Evolutionary conservation across 2,113 vertebrate genomes (phyloP), one percentile per base, ranked within the genome.

Genomic region (Sisor rabdophorus): DNA sequence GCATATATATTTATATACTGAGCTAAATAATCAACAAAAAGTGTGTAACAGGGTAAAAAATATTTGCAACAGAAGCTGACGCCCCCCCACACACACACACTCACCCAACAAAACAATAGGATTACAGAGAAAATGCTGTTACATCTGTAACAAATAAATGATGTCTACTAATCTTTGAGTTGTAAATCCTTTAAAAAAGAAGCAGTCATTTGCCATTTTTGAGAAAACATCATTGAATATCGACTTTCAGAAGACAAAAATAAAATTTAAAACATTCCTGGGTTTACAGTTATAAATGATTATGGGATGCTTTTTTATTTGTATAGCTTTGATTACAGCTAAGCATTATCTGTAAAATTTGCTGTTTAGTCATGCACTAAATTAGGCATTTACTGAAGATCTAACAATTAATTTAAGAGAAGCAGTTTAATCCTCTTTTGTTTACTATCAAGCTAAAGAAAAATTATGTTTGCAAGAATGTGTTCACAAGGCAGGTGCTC

Each of bases 401-500:
- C 10, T 19, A 63, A 63, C 30, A 64, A 40, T 40, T 32, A 28
- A 4, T 24, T 28, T 3, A 59, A 32, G 7, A 61, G 17, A 61
- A 65, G 24, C 22, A 9, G 36, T 47, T 65, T 24, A 48, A 50
- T 50, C n/a, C 11, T 28, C 40, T 44, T 44, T 44, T 44, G 40
- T 10, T 44, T 44, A 44, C 9, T 44, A 44, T 44, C 40, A 44
- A 44, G 5, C 8, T 10, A 44, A 7, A 10, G 8, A 44, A 44
- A 9, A 44, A 44, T 44, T 7, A 44, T 44, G 40, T 22, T 32
- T 12, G 69, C 15, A 73, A 22, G 61, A 44, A 76, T 30, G 69
- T 53, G 32, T 36, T 68, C 26, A 65, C 44, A 8, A 47, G 24
- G 55, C 47, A 68, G 24, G 75, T 77, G 47, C 32, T 68, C 22